Evolutionary conservation across 2,113 vertebrate genomes (phyloP), one percentile per base, ranked within the genome.

Genomic region (Tiliqua scincoides): DNA sequence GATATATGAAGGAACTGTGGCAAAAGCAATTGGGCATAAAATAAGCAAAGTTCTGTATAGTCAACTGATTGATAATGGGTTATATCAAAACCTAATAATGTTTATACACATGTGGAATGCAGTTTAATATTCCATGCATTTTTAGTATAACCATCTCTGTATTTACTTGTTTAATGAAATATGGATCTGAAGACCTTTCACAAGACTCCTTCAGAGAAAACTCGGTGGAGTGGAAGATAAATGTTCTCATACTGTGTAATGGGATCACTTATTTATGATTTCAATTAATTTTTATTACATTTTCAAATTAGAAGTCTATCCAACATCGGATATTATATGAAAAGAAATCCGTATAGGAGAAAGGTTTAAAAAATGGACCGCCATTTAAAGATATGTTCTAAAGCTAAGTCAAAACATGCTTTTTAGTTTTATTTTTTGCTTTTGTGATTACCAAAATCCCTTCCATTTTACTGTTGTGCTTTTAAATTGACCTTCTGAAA

Each of bases 291-390:
- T 88, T 81, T 30, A 71, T 91, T 63, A 89, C 89, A 11, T 79
- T 91, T 88, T 91, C 88, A 89, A 86, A 91, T 84, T 89, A 80
- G 77, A 90, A 61, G 10, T 71, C 61, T 72, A 85, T 87, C 89
- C 78, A 72, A 79, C 73, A 15, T 17, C 59, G 85, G 84, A 67
- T 0, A 23, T 10, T 52, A n/a, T 37, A 76, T 70, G 35, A 78
- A 89, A 83, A 48, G 61, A 62, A 74, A 85, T 23, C 40, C 10
- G 1, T 82, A 4, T 0, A 84, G 7, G 74, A 84, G 8, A 2
- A 10, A 83, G 9, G 5, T 76, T 48, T 6, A 40, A 11, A 90
- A 68, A 79, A 54, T 30, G 82, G 68, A 54, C 85, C 61, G 0
- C 11, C 40, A 79, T 91, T 92, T n/a, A 18, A 57, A 74, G 32